Base-by-base conservation (phyloP, 2,797 vertebrate genomes). In the Lepus oiostolus region DNA sequence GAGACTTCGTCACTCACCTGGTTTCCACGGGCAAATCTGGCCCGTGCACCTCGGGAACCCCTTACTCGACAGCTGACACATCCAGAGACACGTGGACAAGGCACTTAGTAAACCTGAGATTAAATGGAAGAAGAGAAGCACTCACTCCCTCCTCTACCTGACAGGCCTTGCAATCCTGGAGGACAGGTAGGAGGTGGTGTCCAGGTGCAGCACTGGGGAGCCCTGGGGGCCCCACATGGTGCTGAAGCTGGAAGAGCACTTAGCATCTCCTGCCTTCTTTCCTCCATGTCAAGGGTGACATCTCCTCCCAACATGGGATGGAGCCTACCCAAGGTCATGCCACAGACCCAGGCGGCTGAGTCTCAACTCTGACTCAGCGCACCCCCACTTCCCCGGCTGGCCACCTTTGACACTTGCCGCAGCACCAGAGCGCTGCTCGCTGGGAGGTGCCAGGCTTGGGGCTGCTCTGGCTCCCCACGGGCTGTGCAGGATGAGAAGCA, bases 361-460 rank as follows among this genome's bases (percentile, higher is more conserved):
- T 72, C 83, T 70, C 67, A 54, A 5, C 32, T 77, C 62, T 50
- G 1, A 24, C 12, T 60, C 68, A 38, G 35, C 13, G 2, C 52
- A 35, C 76, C 63, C 52, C 62, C n/a, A 19, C 71, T 74, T 47
- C 2, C 4, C 72, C 60, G 28, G 2, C 11, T 19, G 0, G 22
- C 82, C 47, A 58, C 82, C 87, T 96, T 72, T 93, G 90, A n/a
- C 84, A 28, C 17, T 67, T 42, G 54, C 89, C 81, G 71, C 65
- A 62, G 85, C 91, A 28, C 72, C 32, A 0, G 47, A 52, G 32
- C 42, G 13, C 47, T 38, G 32, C 88, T 95, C 50, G 82, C 90
- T 0, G 7, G 96, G 88, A 97, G 93, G 86, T 88, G 28, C 19
- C 7, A 81, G 68, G 63, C 54, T 89, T 90, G 95, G 93, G 96